A percentile compares a stretch with the other conserved stretches of the same genome.
Conservation (phyloP, 2,113 vertebrate genomes). For the Fregata magnificens region DNA sequence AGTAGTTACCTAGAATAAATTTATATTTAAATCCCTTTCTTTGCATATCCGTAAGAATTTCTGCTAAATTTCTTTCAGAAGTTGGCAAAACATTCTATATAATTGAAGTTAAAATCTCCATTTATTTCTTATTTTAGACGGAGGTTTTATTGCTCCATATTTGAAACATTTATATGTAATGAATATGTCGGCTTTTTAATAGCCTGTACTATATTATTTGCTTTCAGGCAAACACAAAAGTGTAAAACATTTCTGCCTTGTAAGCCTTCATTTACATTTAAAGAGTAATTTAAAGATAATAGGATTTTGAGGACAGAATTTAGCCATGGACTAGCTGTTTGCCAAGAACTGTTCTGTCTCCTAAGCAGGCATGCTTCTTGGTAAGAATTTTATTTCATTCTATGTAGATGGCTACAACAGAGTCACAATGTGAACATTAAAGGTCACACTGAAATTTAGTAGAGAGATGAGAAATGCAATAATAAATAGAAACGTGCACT, state of each 20-base stretch:
- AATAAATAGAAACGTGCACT: not conserved
- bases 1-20: not conserved
- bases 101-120: not conserved
- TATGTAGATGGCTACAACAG: not conserved
- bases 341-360: not conserved
- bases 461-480: not conserved
- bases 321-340: not conserved
- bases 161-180: not conserved
- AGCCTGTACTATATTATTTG: not conserved
- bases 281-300: constrained; percentile 35
- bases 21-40: constrained; percentile 7
- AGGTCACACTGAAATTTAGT: not conserved
- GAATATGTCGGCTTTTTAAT: not conserved
- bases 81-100: not conserved
- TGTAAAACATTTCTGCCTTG: not conserved
- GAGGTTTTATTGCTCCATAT: not conserved
- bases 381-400: not conserved
- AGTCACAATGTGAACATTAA: not conserved
- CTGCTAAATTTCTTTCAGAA: not conserved
- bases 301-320: not conserved
- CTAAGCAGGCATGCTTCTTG: not conserved
- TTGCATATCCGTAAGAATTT: not conserved
- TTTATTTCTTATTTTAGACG: not conserved
- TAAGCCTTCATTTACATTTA: constrained; percentile 42
- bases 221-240: not conserved